Evolutionary conservation across 2,888 invertebrate species (phyloP), one percentile per base, ranked within the genome.

Genomic region (Drosophila barbarae): DNA sequence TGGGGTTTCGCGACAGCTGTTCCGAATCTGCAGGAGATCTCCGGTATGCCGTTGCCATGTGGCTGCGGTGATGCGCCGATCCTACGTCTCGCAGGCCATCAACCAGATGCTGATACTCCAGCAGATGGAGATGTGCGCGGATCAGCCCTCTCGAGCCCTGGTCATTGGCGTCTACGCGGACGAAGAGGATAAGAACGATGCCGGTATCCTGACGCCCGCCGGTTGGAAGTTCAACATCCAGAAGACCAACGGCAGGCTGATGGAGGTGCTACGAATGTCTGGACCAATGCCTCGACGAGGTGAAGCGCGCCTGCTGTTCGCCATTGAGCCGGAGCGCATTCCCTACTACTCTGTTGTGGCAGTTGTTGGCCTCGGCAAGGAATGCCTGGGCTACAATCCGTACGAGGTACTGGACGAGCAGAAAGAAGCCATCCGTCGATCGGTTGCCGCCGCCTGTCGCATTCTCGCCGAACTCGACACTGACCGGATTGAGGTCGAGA

Each of bases 321-420:
- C 92, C 72, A 84, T 94, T 30, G 93, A 93, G 73, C 90, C 91
- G 0, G 84, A 85, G 0, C 85, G 82, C 32, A 60, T 80, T 7
- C 87, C 88, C 3, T 86, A 84, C 56, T 94, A 92, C 84, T 91
- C 92, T 0, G 92, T 91, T 38, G 92, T 95, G 2, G 94, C 93
- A 7, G 92, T 96, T 7, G 93, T 93, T n/a, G 94, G 95, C 15
- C 90, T 96, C 36, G 95, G 95, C 6, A 91, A 91, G 54, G 92
- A 93, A 82, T 93, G 93, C 77, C 90, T 92, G 52, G 91, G 93
- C 1, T 94, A 92, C 83, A 93, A 94, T 87, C 90, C 90, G 9
- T 90, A 91, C 57, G 96, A 96, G 86, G 92, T 93, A 73, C 87
- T 94, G 52, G 94, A 96, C 81, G 94, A 94, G 88, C 92, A 92